Evolutionary conservation across 1,140 invertebrate genomes (phyloP).

Genomic region (Aphaenogaster ashmeadi): DNA sequence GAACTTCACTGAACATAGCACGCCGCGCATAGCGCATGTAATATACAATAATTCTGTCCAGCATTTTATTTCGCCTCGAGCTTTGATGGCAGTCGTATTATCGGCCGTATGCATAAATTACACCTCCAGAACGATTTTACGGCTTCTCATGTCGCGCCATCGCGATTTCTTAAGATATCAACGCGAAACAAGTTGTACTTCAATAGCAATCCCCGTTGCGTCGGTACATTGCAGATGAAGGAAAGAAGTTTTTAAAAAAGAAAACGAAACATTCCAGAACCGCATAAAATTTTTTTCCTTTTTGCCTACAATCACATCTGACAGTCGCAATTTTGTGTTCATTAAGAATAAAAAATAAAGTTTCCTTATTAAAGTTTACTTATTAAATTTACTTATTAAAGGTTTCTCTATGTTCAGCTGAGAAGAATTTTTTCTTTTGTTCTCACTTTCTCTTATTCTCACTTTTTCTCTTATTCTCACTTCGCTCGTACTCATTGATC

Average conservation of each 20-base stretch:
- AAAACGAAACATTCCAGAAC: neutral
- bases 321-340: neutral
- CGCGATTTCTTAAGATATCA: slow-evolving; percentile 24
- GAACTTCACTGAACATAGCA: slow-evolving; percentile 22
- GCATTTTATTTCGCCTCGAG: slow-evolving; percentile 28
- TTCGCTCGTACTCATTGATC: slow-evolving; percentile 9
- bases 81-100: neutral
- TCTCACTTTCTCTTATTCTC: neutral
- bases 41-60: slow-evolving; percentile 9
- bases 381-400: neutral
- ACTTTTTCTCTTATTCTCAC: neutral
- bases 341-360: neutral
- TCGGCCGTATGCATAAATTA: slow-evolving; percentile 5
- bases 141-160: neutral
- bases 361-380: neutral
- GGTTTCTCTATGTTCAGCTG: too few relatives aligned
- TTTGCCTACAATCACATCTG: neutral
- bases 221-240: neutral
- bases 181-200: neutral
- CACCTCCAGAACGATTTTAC: neutral
- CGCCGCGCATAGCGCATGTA: neutral
- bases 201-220: neutral
- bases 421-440: neutral
- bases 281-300: neutral
- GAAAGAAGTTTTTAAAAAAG: neutral